phyloP scores from a whole-genome alignment of 2,888 invertebrate genomes.

The Crocallis elinguaria region DNA sequence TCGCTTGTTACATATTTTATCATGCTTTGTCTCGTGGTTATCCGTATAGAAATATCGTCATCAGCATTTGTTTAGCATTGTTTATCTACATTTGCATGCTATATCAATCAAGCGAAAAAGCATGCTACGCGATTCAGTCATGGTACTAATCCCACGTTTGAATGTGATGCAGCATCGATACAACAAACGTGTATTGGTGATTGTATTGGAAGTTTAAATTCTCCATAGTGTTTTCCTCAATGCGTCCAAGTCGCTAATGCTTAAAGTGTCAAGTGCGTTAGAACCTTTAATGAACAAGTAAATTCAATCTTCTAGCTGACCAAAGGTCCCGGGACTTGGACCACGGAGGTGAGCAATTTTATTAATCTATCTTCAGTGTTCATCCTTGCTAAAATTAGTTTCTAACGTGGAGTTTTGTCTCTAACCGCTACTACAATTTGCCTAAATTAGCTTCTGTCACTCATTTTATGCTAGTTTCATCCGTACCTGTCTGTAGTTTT shows the following conservation, averaged over 20 bases:
- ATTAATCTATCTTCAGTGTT: neutral
- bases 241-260: conserved; percentile 1
- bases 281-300: conserved; percentile 1
- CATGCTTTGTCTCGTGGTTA: too few species aligned
- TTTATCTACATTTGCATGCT: neutral
- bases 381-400: neutral
- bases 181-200: too few species aligned
- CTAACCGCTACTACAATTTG: too few species aligned
- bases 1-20: too few species aligned
- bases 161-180: neutral
- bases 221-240: too few species aligned
- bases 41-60: too few species aligned
- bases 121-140: neutral
- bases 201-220: too few species aligned
- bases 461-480: too few species aligned
- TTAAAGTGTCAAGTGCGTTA: neutral
- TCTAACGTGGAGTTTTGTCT: too few species aligned
- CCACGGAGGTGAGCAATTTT: conserved; percentile 5
- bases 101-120: neutral
- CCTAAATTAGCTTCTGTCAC: too few species aligned
- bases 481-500: too few species aligned
- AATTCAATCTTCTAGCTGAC: conserved; percentile 11
- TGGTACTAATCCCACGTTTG: neutral
- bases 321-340: conserved; percentile 12
- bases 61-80: neutral